Evolutionary conservation across 1,140 invertebrate species (phyloP).

Genomic region (Orius insidiosus): DNA sequence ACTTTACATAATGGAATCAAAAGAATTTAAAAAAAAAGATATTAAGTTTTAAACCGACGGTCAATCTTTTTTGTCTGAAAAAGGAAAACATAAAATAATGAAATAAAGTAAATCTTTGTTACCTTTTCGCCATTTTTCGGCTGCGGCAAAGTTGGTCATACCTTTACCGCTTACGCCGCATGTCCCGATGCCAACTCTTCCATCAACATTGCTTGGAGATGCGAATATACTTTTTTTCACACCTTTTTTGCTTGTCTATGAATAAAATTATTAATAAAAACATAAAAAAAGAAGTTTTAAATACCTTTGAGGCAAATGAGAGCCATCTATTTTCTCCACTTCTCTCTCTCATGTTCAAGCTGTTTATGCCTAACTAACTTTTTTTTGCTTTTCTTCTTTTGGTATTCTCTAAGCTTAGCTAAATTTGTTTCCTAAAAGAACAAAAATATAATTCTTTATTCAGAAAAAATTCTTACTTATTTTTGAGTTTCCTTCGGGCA

Average conservation of each 20-base stretch:
- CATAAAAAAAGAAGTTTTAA: constrained; percentile 14
- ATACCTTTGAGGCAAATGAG: constrained; percentile 72
- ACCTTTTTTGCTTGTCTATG: constrained; percentile 45
- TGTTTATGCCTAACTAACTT: constrained; percentile 83
- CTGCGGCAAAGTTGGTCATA: constrained; percentile 84
- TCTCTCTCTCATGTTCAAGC: constrained; percentile 91
- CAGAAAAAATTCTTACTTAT: constrained; percentile 26
- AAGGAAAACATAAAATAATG: too few species aligned
- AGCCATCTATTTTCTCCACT: constrained; percentile 91
- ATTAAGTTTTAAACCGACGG: too few species aligned
- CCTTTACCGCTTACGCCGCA: constrained; percentile 68
- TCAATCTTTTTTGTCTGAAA: too few species aligned
- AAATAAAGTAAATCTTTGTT: too few species aligned
- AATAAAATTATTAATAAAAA: constrained; percentile 22
- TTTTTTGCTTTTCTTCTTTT: constrained; percentile 88
- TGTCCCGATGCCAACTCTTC: constrained; percentile 33
- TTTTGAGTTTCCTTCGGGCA: constrained; percentile 28
- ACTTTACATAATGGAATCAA: too few species aligned
- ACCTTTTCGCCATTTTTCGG: constrained; percentile 76
- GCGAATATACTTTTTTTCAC: constrained; percentile 91
- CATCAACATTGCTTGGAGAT: constrained; percentile 43
- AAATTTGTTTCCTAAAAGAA: constrained; percentile 22
- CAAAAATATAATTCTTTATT: constrained; percentile 2
- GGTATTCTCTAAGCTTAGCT: constrained; percentile 61
- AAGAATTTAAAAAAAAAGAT: too few species aligned